Percentiles rank a stretch among this genome's conserved stretches.
Conservation (phyloP, 2,888 invertebrate species). For the Keiferia lycopersicella region DNA sequence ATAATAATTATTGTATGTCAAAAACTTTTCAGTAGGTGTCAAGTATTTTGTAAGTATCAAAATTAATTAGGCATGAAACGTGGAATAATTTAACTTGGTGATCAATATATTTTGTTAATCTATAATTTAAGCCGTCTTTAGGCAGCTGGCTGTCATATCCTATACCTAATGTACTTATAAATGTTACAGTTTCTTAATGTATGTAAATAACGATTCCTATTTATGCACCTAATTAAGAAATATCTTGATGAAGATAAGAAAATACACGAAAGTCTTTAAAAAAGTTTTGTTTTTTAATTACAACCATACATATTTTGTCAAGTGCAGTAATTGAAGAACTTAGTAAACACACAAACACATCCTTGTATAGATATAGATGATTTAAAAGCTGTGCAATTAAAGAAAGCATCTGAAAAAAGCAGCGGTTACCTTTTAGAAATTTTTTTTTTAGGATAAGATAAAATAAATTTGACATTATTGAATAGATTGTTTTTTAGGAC, state of each 20-base stretch:
- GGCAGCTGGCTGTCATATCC: conserved; percentile 47
- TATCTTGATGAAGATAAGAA: conserved; percentile 57
- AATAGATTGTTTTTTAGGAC: too few species aligned
- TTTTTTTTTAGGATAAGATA: too few species aligned
- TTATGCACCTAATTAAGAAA: conserved; percentile 71
- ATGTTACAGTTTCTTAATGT: conserved; percentile 39
- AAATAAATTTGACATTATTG: too few species aligned
- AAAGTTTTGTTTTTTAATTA: conserved; percentile 49
- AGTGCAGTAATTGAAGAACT: too few species aligned
- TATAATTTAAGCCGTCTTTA: neutral
- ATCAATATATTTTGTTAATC: neutral
- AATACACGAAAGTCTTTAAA: conserved; percentile 60
- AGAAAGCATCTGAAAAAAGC: too few species aligned
- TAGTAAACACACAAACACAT: too few species aligned
- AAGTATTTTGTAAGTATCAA: neutral
- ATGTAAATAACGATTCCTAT: conserved; percentile 75
- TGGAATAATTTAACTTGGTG: neutral
- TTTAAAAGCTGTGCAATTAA: too few species aligned
- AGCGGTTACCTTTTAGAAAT: too few species aligned
- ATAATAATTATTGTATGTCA: neutral
- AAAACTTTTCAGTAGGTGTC: neutral
- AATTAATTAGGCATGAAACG: neutral
- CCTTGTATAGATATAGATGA: too few species aligned
- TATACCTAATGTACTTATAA: conserved; percentile 35
- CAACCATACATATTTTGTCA: neutral